Evolutionary conservation across 1,140 invertebrate species (phyloP), one percentile per base, ranked within the genome.

Genomic region (Euglossa dilemma): DNA sequence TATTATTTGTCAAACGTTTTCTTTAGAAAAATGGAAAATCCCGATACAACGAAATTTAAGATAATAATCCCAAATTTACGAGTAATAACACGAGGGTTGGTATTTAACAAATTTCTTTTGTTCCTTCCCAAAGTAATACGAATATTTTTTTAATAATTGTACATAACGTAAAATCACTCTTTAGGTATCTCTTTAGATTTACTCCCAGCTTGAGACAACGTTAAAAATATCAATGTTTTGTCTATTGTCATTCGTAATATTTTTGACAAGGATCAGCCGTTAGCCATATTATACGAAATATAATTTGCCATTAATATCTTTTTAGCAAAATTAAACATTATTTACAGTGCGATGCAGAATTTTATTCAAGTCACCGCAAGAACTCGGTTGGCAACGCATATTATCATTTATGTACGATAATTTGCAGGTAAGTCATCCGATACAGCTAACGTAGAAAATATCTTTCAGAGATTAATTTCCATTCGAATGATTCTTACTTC

Each of bases 41-140:
- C 57, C 57, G 36, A 59, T 59, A 75, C 73, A 75, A 75, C 73
- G 73, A 75, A 75, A 75, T 50, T 61, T 47, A 28, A 47, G 57
- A 25, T n/a, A 12, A 36, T 47, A 28, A 36, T 59, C n/a, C 36
- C 56, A 74, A 47, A 74, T 43, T 59, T 36, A 36, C 56, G n/a
- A 74, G 25, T 1, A 20, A 59, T 74, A 61, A 43, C 12, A n/a
- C 14, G n/a, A 54, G 20, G 50, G 8, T 71, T 23, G 70, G 11
- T 12, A 25, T 18, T 36, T 36, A 12, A 8, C 54, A 23, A 20
- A 14, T 71, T 71, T 71, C 45, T 14, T 54, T 28, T 52, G 28
- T 72, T 72, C 8, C 18, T 47, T 47, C 3, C 43, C 52, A 12
- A 36, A 43, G 8, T 14, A 20, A 43, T 23, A 14, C 20, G 28